These are phyloP conservation scores for Amniataba percoides DNA, from an alignment of 2,797 vertebrate species.

Conservation along the genomic window DNA sequence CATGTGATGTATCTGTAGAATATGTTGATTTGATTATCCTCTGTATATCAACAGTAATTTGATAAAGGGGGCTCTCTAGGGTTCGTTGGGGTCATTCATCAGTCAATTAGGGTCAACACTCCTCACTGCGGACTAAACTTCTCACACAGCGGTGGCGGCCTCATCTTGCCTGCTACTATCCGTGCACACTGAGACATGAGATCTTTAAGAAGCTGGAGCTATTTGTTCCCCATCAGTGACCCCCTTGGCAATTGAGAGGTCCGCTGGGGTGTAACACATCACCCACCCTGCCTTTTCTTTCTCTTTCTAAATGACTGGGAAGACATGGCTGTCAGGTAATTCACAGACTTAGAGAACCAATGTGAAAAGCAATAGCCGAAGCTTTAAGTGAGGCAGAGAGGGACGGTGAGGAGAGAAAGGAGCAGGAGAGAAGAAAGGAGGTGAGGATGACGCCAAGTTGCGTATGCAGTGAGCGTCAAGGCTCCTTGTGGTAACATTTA, in stretches of 20 bases:
- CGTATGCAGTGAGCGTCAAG: slow-evolving; percentile 52
- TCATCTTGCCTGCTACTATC: slow-evolving; percentile 25
- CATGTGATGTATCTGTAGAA: not conserved
- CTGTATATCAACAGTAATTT: slow-evolving; percentile 26
- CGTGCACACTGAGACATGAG: slow-evolving; percentile 26
- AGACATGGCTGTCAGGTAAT: slow-evolving; percentile 64
- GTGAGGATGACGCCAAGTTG: slow-evolving; percentile 29
- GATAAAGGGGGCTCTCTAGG: slow-evolving; percentile 19
- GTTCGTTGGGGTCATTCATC: slow-evolving; percentile 33
- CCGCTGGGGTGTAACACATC: slow-evolving; percentile 62
- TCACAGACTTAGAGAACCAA: slow-evolving; percentile 40
- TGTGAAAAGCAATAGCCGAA: slow-evolving; percentile 37
- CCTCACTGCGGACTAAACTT: slow-evolving; percentile 7
- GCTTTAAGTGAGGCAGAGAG: slow-evolving; percentile 24
- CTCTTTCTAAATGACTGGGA: slow-evolving; percentile 56
- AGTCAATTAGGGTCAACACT: slow-evolving; percentile 53
- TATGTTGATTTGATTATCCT: slow-evolving; percentile 7
- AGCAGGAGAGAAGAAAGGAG: slow-evolving; percentile 1
- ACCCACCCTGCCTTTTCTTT: slow-evolving; percentile 49
- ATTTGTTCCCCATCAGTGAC: slow-evolving; percentile 67
- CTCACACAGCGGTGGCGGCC: not conserved
- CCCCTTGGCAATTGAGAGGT: slow-evolving; percentile 57
- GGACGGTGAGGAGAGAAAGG: not conserved
- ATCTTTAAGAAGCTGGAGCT: slow-evolving; percentile 38
- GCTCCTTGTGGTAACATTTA: slow-evolving; percentile 80